Conservation (phyloP, 2,113 vertebrate genomes). For the Ahaetulla prasina region DNA sequence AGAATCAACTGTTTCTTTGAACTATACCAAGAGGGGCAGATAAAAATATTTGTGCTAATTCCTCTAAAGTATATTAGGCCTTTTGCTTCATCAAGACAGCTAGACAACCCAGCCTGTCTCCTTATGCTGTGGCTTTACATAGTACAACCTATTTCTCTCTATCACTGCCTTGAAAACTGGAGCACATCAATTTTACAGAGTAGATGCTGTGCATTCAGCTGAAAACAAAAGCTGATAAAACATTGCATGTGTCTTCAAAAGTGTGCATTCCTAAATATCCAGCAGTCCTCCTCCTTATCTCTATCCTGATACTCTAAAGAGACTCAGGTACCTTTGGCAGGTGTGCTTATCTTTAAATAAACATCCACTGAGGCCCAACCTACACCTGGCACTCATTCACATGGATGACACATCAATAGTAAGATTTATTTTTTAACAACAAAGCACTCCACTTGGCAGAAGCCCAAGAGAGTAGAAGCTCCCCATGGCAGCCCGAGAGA, state of each 20-base stretch:
- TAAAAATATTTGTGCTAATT: not conserved
- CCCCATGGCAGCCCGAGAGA: not conserved
- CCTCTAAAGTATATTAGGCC: not conserved
- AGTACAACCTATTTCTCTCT: not conserved
- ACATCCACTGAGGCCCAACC: not conserved
- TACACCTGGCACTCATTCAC: constrained; percentile 35
- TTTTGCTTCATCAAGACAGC: no score
- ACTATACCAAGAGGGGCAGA: not conserved
- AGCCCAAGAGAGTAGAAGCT: constrained; percentile 1
- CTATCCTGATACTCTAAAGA: not conserved
- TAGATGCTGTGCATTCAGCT: not conserved
- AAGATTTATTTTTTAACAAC: not conserved
- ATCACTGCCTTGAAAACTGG: not conserved
- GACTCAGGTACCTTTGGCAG: not conserved
- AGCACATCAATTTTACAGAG: not conserved
- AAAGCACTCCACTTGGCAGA: constrained; percentile 9
- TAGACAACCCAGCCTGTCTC: not conserved
- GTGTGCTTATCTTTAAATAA: constrained; percentile 21
- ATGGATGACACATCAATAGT: constrained; percentile 11
- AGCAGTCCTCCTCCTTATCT: not conserved
- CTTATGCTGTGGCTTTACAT: not conserved
- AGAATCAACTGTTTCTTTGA: not conserved
- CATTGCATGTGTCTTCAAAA: not conserved
- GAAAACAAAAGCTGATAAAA: not conserved
- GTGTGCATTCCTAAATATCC: not conserved